A percentile compares a stretch with the other conserved stretches of the same genome.
Conservation (phyloP, 2,113 vertebrate genomes). For the rabbit (Oryctolagus cuniculus) region mOryCun1.1 NC_091448.1:47928501-47929000, state of each 20-base stretch:
- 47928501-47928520: no score
- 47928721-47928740: conserved; percentile 30
- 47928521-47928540: no score
- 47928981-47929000: background rate
- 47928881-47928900: conserved; percentile 47
- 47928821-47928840: conserved; percentile 32
- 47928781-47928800: background rate
- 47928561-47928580: no score
- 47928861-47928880: conserved; percentile 26
- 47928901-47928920: background rate
- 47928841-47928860: background rate
- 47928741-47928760: conserved; percentile 44
- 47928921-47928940: background rate
- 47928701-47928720: conserved; percentile 34
- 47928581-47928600: no score
- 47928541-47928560: no score
- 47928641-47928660: background rate
- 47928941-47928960: conserved; percentile 19
- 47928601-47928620: background rate
- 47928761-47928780: background rate
- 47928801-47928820: conserved; percentile 5
- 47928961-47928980: background rate
- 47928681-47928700: background rate
- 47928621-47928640: conserved; percentile 9
- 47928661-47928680: background rate